Evolutionary conservation across 2,888 invertebrate genomes (phyloP), one percentile per base, ranked within the genome.

Genomic region (Aromia moschata): DNA sequence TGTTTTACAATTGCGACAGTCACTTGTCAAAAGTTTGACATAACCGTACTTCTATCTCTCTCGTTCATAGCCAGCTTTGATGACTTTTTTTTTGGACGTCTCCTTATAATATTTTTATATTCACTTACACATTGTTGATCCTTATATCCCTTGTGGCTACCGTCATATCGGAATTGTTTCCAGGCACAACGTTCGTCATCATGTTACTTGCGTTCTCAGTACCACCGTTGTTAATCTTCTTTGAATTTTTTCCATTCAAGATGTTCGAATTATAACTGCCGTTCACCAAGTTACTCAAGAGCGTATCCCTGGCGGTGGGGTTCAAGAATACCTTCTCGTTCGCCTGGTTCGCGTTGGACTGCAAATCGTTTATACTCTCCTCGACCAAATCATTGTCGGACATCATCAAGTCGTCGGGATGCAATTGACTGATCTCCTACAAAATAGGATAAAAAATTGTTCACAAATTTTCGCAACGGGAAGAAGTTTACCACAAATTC

Each of bases 281-380:
- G 58, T 74, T 76, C 18, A 76, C 73, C 11, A 79, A 63, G 63
- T 77, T 77, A 62, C 74, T 74, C 37, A 80, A 65, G 25, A 80
- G 66, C 1, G 76, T 72, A 60, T 80, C 76, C 56, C 76, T 74
- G 1, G 75, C 67, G 12, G 67, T 66, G 0, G 78, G 74, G 67
- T 78, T 79, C 41, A 80, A 60, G 56, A 79, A 79, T 12, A 79
- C 69, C 56, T 74, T 73, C 43, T 74, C 58, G 10, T 47, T 45
- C 20, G 40, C 45, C 31, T 58, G 51, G 18, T 37, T 52, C 11
- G 14, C 38, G 9, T 62, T 58, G 16, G 38, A 52, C 15, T 67
- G 61, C 33, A 69, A 51, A 58, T 63, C 47, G 16, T 59, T 65
- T 14, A 64, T 45, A 46, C 53, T 38, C 31, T 67, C 66, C 30